Percentiles rank a stretch among this genome's conserved stretches.
These are phyloP conservation scores for Hormiphora californensis DNA, from an alignment of 37 sponge, comb jelly and placozoan genomes.

Conservation along the genomic window DNA sequence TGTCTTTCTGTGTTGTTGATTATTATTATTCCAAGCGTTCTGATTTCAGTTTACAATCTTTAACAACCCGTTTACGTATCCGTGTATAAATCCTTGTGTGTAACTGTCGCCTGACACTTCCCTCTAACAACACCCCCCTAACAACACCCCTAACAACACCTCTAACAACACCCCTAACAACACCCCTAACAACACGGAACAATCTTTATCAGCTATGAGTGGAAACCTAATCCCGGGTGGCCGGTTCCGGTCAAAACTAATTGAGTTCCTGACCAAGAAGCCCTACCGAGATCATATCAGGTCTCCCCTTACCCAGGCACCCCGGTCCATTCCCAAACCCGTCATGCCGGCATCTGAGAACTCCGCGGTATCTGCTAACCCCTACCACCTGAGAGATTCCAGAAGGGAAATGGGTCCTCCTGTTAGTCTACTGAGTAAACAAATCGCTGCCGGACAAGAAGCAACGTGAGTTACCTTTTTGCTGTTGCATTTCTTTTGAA, in stretches of 20 bases:
- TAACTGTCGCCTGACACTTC: no score
- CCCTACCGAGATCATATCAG: constrained; percentile 35
- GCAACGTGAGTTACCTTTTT: no score
- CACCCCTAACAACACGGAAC: no score
- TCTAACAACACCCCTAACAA: no score
- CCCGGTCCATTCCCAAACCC: neutral
- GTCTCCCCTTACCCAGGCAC: neutral
- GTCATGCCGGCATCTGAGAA: neutral
- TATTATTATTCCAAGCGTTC: no score
- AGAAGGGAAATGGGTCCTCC: constrained; percentile 42
- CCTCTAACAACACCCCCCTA: no score
- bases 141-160: no score
- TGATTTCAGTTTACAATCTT: no score
- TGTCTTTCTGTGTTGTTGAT: no score
- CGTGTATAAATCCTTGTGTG: no score
- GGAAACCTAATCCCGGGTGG: neutral
- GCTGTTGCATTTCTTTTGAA: no score
- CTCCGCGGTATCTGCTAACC: constrained; percentile 7
- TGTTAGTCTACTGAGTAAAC: constrained; percentile 17
- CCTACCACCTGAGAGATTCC: neutral
- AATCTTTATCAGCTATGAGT: neutral
- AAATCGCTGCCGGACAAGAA: neutral
- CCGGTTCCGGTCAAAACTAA: neutral
- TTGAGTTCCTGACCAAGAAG: constrained; percentile 11
- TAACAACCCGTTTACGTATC: no score